Conservation (phyloP, 64 coral and sea anemone genomes). For the Trachythela sp. region DNA sequence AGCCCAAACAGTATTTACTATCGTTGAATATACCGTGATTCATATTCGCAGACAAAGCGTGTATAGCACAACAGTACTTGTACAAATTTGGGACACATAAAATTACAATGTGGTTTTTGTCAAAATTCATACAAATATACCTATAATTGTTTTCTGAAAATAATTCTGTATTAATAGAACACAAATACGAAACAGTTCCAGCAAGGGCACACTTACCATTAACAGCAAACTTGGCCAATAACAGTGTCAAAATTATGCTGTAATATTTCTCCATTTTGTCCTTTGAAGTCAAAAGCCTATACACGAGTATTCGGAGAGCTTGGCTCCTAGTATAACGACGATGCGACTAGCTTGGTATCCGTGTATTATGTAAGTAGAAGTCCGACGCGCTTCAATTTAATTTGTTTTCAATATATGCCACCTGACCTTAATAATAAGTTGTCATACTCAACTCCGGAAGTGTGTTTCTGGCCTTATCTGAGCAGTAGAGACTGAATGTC, state of each 20-base stretch:
- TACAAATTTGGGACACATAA: neutral
- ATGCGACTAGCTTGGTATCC: neutral
- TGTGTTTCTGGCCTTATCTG: neutral
- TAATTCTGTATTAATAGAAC: neutral
- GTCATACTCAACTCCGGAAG: neutral
- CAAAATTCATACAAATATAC: neutral
- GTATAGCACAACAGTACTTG: neutral
- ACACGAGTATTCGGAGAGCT: neutral
- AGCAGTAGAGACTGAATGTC: neutral
- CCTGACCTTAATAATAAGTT: constrained; percentile 2
- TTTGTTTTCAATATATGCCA: neutral
- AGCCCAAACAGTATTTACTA: no score
- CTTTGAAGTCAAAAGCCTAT: neutral
- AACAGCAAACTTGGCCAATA: neutral
- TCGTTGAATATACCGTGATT: no score
- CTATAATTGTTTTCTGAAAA: neutral
- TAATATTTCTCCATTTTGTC: neutral
- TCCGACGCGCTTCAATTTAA: neutral
- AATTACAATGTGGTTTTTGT: neutral
- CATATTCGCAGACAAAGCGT: no score
- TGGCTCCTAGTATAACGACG: neutral
- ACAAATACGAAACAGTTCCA: neutral
- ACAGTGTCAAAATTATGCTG: neutral
- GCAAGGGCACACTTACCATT: neutral
- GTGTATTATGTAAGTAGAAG: neutral